Conservation (phyloP, 2,113 vertebrate genomes). For the Corvus hawaiiensis region DNA sequence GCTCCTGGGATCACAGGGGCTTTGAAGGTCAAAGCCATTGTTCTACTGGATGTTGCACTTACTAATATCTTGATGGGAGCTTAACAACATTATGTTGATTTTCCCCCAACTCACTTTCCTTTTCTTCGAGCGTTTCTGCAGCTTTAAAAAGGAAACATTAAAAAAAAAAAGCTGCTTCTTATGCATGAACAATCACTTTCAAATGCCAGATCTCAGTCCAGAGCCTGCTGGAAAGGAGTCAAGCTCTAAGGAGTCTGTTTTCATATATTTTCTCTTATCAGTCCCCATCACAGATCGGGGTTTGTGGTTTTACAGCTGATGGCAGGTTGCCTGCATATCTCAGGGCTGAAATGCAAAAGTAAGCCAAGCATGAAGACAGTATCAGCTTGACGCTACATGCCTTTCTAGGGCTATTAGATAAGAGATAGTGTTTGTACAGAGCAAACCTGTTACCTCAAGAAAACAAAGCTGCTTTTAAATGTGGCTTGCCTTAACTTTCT, state of each 20-base stretch:
- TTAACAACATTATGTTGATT: background rate
- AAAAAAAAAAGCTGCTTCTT: conserved; percentile 1
- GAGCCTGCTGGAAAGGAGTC: conserved; percentile 54
- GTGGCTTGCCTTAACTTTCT: conserved; percentile 10
- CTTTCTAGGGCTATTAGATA: conserved; percentile 66
- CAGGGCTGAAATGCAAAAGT: conserved; percentile 53
- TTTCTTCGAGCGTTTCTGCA: conserved; percentile 7
- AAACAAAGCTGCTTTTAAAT: conserved; percentile 46
- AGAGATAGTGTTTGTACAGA: conserved; percentile 54
- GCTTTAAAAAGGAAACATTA: conserved; percentile 6
- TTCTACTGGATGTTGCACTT: conserved; percentile 11
- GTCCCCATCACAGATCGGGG: conserved; percentile 46
- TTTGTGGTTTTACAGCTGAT: conserved; percentile 66
- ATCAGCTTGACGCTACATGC: conserved; percentile 64
- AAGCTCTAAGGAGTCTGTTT: conserved; percentile 56
- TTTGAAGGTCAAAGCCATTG: background rate
- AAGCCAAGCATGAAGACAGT: conserved; percentile 63
- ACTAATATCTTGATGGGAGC: background rate
- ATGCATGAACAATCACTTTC: conserved; percentile 43
- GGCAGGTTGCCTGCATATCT: conserved; percentile 64
- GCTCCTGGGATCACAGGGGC: background rate
- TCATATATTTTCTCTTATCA: conserved; percentile 58
- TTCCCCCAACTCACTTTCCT: background rate
- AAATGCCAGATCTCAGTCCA: conserved; percentile 41
- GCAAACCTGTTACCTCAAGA: conserved; percentile 60